These are phyloP conservation scores for Lytechinus variegatus DNA, from an alignment of 35 echinoderm and acorn worm genomes.

Conservation along the genomic window DNA sequence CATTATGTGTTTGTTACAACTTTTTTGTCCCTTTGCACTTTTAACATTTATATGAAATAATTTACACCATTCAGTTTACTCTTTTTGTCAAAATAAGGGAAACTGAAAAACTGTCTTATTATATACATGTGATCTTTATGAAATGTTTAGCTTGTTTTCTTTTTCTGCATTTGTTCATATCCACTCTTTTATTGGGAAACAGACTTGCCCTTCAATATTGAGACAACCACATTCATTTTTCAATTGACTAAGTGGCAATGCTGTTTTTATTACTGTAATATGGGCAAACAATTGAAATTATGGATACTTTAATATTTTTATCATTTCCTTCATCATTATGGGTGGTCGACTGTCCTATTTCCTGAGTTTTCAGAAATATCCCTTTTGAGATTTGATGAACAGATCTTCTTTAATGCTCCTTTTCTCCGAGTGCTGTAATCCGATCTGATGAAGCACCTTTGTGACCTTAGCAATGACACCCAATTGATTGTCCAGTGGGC, in stretches of 20 bases:
- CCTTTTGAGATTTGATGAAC: neutral
- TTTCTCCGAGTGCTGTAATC: neutral
- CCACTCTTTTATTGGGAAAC: too few species aligned
- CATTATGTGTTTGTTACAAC: too few species aligned
- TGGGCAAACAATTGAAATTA: neutral
- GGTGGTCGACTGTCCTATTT: neutral
- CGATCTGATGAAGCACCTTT: neutral
- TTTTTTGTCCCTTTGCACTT: too few species aligned
- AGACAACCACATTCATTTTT: neutral
- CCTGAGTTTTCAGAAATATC: neutral
- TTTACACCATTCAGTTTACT: too few species aligned
- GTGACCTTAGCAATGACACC: neutral
- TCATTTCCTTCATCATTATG: constrained; percentile 19
- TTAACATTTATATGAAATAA: too few species aligned
- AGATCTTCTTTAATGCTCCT: neutral
- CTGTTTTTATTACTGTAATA: neutral
- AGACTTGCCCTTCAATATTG: neutral
- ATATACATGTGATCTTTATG: too few species aligned
- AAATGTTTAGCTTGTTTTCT: too few species aligned
- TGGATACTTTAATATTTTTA: neutral
- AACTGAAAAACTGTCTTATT: too few species aligned
- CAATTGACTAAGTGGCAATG: neutral
- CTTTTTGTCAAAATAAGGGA: too few species aligned
- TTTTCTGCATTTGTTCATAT: too few species aligned
- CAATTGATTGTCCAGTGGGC: neutral